These are phyloP conservation scores for Procambarus virginalis DNA, from an alignment of 1,140 invertebrate genomes.

Conservation along the genomic window DNA sequence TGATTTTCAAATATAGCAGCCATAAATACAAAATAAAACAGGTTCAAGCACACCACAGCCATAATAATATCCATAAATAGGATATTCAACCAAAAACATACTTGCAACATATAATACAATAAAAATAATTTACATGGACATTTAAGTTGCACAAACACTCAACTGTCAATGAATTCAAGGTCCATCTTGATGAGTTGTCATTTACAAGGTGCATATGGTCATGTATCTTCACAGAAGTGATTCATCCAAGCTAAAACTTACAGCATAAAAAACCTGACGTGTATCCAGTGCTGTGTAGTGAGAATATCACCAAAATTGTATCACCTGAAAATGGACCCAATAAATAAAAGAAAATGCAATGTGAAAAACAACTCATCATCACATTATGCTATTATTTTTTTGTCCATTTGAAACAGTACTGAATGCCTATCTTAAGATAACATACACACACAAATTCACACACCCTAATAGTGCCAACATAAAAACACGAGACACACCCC, in stretches of 20 bases:
- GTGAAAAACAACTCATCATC: background rate
- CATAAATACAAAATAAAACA: slow-evolving; percentile 33
- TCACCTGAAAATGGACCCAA: background rate
- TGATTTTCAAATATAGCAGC: slow-evolving; percentile 43
- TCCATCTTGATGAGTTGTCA: background rate
- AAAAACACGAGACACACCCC: background rate
- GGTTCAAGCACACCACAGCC: slow-evolving; percentile 44
- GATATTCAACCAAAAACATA: background rate
- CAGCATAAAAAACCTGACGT: background rate
- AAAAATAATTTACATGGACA: no score
- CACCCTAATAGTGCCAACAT: background rate
- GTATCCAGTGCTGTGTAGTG: background rate
- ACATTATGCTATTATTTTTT: background rate
- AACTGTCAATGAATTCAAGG: background rate
- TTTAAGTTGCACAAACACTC: background rate
- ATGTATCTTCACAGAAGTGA: no score
- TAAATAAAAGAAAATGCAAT: background rate
- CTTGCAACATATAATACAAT: slow-evolving; percentile 1
- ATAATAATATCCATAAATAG: background rate
- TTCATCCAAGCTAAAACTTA: background rate
- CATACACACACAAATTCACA: background rate
- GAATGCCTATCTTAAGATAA: background rate
- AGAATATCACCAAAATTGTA: background rate
- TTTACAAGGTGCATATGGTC: background rate
- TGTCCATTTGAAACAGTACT: background rate